Evolutionary conservation across 1,140 invertebrate genomes (phyloP).

Genomic region (Pseudomyrmex pallidus): DNA sequence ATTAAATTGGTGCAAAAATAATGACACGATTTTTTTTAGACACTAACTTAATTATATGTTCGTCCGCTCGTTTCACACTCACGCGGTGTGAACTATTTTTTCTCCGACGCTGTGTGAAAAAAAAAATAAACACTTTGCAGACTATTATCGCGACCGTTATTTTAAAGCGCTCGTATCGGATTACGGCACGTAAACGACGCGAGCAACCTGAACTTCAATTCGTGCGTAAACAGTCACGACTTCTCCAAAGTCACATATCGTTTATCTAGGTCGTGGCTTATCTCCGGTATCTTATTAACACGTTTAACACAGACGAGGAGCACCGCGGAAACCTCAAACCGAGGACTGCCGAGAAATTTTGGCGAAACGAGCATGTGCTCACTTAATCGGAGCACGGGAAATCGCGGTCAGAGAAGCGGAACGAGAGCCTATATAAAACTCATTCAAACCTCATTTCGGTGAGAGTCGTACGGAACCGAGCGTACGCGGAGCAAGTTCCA

Average conservation of each 20-base stretch:
- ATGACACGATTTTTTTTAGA: too few species aligned
- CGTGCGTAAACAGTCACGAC: conserved; percentile 30
- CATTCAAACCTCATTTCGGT: background rate
- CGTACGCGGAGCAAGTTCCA: too few species aligned
- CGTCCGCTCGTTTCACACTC: background rate
- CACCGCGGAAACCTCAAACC: background rate
- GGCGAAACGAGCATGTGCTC: conserved; percentile 15
- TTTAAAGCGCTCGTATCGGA: conserved; percentile 46
- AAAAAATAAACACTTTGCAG: conserved; percentile 32
- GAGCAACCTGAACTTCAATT: conserved; percentile 47
- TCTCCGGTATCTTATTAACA: conserved; percentile 37
- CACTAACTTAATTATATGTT: too few species aligned
- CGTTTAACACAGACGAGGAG: conserved; percentile 20
- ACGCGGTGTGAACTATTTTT: conserved; percentile 8
- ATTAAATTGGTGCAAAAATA: too few species aligned
- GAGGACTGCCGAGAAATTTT: conserved; percentile 23
- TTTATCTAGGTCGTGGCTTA: conserved; percentile 38
- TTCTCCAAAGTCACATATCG: conserved; percentile 32
- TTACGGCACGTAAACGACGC: conserved; percentile 29
- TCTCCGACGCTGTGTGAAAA: background rate
- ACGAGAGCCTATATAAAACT: conserved; percentile 1
- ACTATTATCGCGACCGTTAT: conserved; percentile 51
- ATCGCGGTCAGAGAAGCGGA: conserved; percentile 28
- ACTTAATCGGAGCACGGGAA: conserved; percentile 5
- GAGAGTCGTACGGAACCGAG: background rate